phyloP scores from a whole-genome alignment of 2,888 invertebrate genomes.

The Apodemia duryi region DNA sequence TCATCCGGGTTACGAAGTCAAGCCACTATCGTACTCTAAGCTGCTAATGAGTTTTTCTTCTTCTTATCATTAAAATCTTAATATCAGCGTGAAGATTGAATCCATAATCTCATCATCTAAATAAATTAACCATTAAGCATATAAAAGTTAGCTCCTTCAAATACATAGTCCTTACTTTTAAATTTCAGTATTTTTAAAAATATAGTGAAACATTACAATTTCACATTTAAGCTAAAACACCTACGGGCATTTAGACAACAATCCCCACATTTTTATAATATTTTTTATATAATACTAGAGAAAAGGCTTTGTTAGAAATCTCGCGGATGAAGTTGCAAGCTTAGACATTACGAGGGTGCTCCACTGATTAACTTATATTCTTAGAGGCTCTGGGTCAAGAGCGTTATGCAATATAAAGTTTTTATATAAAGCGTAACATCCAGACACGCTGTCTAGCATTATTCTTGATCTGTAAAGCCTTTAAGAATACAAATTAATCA shows the following conservation, averaged over 20 bases:
- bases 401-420: neutral
- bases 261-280: conserved; percentile 6
- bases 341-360: conserved; percentile 8
- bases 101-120: too few relatives aligned
- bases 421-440: neutral
- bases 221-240: neutral
- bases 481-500: too few relatives aligned
- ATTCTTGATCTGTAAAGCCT: neutral
- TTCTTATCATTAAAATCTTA: too few relatives aligned
- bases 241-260: neutral
- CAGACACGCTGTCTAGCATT: neutral
- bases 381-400: conserved; percentile 8
- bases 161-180: too few relatives aligned
- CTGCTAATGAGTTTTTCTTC: too few relatives aligned
- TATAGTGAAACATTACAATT: neutral
- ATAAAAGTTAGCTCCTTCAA: too few relatives aligned
- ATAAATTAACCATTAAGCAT: too few relatives aligned
- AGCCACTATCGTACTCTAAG: too few relatives aligned
- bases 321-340: neutral
- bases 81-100: too few relatives aligned
- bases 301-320: conserved; percentile 6
- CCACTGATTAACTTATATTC: conserved; percentile 6
- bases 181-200: too few relatives aligned
- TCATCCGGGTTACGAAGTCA: too few relatives aligned
- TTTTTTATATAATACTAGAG: conserved; percentile 5